Conservation (phyloP, 2,113 vertebrate genomes). For the Cairina moschata region DNA sequence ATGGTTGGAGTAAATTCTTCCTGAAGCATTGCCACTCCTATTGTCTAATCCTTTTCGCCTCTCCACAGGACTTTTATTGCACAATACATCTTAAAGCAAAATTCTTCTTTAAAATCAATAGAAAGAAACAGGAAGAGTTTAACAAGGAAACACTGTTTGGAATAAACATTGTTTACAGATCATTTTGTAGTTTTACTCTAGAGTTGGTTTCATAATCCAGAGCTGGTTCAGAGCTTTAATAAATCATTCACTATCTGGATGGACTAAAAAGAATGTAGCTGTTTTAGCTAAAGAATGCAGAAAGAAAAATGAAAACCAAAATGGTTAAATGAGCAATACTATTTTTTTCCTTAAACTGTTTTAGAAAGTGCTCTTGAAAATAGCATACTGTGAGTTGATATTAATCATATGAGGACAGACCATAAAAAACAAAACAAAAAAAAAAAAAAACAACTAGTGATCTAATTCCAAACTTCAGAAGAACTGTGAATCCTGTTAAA, state of each 20-base stretch:
- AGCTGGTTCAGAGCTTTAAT: constrained; percentile 42
- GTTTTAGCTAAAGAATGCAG: constrained; percentile 56
- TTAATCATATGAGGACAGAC: constrained; percentile 53
- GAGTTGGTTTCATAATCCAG: constrained; percentile 68
- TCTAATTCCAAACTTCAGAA: constrained; percentile 55
- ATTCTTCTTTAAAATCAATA: constrained; percentile 9
- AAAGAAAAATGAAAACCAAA: constrained; percentile 60
- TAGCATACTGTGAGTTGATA: constrained; percentile 20
- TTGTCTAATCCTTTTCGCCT: not conserved
- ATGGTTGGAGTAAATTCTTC: not conserved
- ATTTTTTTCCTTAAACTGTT: constrained; percentile 9
- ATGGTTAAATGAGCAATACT: constrained; percentile 23
- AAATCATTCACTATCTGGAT: constrained; percentile 67
- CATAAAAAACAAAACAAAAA: constrained; percentile 59
- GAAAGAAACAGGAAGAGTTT: not conserved
- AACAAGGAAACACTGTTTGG: not conserved
- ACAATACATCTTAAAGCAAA: constrained; percentile 18
- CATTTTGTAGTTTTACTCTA: constrained; percentile 45
- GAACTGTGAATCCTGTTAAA: constrained; percentile 16
- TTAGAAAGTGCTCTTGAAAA: constrained; percentile 48
- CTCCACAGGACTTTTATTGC: not conserved
- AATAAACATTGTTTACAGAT: constrained; percentile 5
- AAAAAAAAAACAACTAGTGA: constrained; percentile 36
- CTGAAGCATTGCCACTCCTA: not conserved
- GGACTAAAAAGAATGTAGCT: constrained; percentile 53